Base-by-base conservation (phyloP, 2,113 vertebrate species). In the Apaloderma vittatum region DNA sequence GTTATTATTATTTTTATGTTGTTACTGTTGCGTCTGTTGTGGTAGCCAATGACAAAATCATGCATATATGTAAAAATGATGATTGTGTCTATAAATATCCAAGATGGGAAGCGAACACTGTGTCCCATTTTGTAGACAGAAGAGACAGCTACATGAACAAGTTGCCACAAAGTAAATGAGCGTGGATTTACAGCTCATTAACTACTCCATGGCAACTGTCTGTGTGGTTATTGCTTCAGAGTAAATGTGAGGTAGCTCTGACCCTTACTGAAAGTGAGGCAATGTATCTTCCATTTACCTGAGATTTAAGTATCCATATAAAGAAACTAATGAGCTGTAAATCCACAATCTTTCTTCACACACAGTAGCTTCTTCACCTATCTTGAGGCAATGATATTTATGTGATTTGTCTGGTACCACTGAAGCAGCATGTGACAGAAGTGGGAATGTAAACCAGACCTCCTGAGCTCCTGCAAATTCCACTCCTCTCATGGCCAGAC, bases 151-250 rank as follows among this genome's bases (percentile, higher is more conserved):
- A 96, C 51, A 40, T 43, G 92, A 90, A 88, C 79, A 84, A 91
- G 76, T 77, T 89, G 68, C 91, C 80, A 92, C 72, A 45, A 89
- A 66, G 79, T 78, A 94, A 96, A 88, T 87, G 95, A 94, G 83
- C 17, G 0, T 91, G 72, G 76, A 94, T 96, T 97, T 97, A 94
- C 93, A 96, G 93, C 55, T 95, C 94, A 93, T 96, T 97, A 92
- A 86, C 88, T 77, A 71, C 93, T 95, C 95, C 96, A 95, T 95
- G 89, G 94, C 79, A 95, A 97, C 95, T 95, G 59, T 37, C 83
- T 58, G 36, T 26, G 59, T 71, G 59, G 63, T 92, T 94, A 77
- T 52, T 58, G 55, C 86, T 96, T 59, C 76, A 27, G 72, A 81
- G 83, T 71, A 92, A 92, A 94, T 84, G 93, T 1, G 59, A 94